phyloP scores from a whole-genome alignment of 2,113 vertebrate species.

The Cynopterus brachyotis region DNA sequence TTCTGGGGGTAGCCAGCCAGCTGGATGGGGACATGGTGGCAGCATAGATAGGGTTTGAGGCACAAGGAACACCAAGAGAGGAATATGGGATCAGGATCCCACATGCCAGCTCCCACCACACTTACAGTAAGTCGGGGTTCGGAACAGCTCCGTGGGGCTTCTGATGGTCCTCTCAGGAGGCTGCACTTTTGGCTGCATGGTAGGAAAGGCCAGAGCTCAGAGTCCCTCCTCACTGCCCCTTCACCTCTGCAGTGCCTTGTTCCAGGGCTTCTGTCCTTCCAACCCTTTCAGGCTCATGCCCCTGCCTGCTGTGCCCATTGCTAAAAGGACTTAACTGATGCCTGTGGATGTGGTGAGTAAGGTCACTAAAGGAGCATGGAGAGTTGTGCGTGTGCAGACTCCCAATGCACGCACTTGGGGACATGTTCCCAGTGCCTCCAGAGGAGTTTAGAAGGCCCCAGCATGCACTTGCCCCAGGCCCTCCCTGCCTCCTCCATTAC shows the following conservation, averaged over 20 bases:
- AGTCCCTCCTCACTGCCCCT: background rate
- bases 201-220: background rate
- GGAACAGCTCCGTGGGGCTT: slow-evolving; percentile 79
- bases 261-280: background rate
- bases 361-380: background rate
- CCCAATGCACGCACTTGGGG: background rate
- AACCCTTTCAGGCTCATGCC: background rate
- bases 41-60: background rate
- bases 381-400: background rate
- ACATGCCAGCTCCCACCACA: background rate
- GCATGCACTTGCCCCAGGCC: background rate
- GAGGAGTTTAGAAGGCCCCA: background rate
- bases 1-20: slow-evolving; percentile 74
- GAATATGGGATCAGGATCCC: background rate
- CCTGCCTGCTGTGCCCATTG: background rate
- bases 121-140: slow-evolving; percentile 83
- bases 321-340: background rate
- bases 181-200: slow-evolving; percentile 78
- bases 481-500: background rate
- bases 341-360: background rate
- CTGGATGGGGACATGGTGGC: background rate
- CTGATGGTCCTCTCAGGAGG: slow-evolving; percentile 24
- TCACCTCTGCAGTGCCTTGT: background rate
- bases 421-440: background rate
- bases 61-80: background rate